phyloP scores from a whole-genome alignment of 2,888 invertebrate genomes.

The Gastrophysa polygoni region DNA sequence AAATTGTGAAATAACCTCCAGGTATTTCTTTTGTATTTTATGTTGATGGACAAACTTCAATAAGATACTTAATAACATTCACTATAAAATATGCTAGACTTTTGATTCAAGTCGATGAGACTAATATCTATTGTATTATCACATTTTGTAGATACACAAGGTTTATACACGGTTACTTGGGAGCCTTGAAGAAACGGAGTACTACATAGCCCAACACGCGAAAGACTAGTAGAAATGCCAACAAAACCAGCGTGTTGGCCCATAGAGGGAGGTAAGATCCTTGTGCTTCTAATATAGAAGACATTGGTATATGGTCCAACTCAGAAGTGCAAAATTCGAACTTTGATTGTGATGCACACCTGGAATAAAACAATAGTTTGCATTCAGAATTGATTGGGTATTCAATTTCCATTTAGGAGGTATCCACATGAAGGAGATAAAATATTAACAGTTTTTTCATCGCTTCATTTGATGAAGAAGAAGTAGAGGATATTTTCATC shows the following conservation, averaged over 20 bases:
- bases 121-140: conserved; percentile 48
- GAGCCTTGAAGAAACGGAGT: conserved; percentile 71
- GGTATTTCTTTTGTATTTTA: conserved; percentile 19
- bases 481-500: too few species aligned
- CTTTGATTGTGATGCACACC: conserved; percentile 72
- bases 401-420: too few species aligned
- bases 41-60: conserved; percentile 25
- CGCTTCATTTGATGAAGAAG: too few species aligned
- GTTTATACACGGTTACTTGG: conserved; percentile 61
- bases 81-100: conserved; percentile 27
- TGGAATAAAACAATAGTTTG: too few species aligned
- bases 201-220: conserved; percentile 75
- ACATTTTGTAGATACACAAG: conserved; percentile 43
- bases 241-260: conserved; percentile 74
- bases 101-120: conserved; percentile 28
- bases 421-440: too few species aligned
- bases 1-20: conserved; percentile 13
- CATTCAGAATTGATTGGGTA: too few species aligned
- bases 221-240: conserved; percentile 74
- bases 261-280: conserved; percentile 71
- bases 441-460: too few species aligned
- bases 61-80: conserved; percentile 25
- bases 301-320: conserved; percentile 68
- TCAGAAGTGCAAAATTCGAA: conserved; percentile 66
- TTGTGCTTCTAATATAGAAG: conserved; percentile 70